Evolutionary conservation across 1,140 invertebrate genomes (phyloP).

Genomic region (Chrysopa pallens): DNA sequence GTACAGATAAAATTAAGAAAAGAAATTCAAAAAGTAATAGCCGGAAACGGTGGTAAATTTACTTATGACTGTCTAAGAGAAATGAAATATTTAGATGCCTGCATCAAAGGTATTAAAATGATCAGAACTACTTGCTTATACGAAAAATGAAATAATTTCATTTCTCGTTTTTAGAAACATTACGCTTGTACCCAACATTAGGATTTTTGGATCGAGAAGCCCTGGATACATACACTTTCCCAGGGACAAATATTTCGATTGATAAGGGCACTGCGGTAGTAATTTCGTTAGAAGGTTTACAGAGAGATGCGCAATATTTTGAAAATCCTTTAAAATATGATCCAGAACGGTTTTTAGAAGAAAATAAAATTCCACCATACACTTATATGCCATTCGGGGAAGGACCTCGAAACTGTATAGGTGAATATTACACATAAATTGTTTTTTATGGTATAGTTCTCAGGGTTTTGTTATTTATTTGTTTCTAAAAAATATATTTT

Average conservation of each 20-base stretch:
- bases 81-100: slow-evolving; percentile 20
- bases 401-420: slow-evolving; percentile 19
- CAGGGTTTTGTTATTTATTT: neutral
- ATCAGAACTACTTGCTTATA: too few relatives aligned
- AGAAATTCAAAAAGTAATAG: slow-evolving; percentile 27
- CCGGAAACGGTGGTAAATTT: slow-evolving; percentile 12
- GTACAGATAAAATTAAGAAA: slow-evolving; percentile 24
- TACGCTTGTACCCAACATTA: slow-evolving; percentile 42
- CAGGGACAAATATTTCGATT: slow-evolving; percentile 20
- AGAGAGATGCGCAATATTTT: slow-evolving; percentile 6
- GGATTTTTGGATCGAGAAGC: slow-evolving; percentile 30
- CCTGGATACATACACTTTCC: slow-evolving; percentile 22
- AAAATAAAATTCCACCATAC: slow-evolving; percentile 16
- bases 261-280: slow-evolving; percentile 22
- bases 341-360: slow-evolving; percentile 17
- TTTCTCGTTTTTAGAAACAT: slow-evolving; percentile 19
- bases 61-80: slow-evolving; percentile 18
- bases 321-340: slow-evolving; percentile 14
- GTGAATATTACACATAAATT: too few relatives aligned
- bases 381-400: slow-evolving; percentile 18
- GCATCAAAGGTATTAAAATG: slow-evolving; percentile 12
- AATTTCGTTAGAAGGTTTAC: slow-evolving; percentile 22
- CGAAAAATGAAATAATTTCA: too few relatives aligned
- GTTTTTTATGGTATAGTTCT: too few relatives aligned
- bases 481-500: too few relatives aligned